Conservation (phyloP, 2,113 vertebrate species). For the Proteles cristata region DNA sequence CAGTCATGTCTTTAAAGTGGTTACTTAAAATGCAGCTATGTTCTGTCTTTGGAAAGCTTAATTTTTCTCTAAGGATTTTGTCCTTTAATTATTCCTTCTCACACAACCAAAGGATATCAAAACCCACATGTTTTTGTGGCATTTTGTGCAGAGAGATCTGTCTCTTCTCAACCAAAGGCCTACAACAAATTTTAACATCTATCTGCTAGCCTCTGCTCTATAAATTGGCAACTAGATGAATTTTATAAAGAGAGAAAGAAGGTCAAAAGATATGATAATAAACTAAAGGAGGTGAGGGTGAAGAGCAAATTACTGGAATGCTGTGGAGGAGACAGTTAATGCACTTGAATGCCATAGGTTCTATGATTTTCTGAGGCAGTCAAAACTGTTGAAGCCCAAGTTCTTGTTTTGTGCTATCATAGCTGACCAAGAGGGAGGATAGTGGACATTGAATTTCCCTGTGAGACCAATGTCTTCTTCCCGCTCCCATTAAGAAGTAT, state of each 20-base stretch:
- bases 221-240: conserved; percentile 33
- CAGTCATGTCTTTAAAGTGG: conserved; percentile 60
- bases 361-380: background rate
- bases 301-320: conserved; percentile 22
- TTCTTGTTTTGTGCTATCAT: background rate
- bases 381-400: conserved; percentile 4
- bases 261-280: conserved; percentile 52
- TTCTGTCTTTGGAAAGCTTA: conserved; percentile 74
- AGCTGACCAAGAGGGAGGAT: background rate
- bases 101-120: conserved; percentile 45
- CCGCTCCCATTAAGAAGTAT: background rate
- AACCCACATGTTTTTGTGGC: conserved; percentile 38
- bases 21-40: conserved; percentile 72
- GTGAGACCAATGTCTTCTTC: background rate
- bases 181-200: conserved; percentile 49
- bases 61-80: conserved; percentile 62
- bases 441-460: accelerated
- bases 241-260: conserved; percentile 60
- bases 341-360: background rate
- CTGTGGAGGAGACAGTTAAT: background rate
- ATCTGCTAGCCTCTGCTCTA: conserved; percentile 19
- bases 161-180: background rate
- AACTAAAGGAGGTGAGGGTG: background rate
- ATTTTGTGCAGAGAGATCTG: background rate
- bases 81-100: conserved; percentile 68